Base-by-base conservation (phyloP, 1,140 invertebrate species). In the Polyergus mexicanus region DNA sequence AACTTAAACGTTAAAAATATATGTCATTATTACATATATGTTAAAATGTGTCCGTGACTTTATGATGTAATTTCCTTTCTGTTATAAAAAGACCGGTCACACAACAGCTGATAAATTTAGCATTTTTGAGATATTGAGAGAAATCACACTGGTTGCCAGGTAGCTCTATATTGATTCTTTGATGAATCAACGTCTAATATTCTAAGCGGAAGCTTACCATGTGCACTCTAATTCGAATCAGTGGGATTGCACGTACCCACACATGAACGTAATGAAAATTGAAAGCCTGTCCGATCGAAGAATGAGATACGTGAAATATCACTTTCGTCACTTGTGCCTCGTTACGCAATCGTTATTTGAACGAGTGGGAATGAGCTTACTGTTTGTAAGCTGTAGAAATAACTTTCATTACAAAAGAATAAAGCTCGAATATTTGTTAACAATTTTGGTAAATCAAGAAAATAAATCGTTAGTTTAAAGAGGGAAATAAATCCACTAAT, bases 101-200 rank as follows among this genome's bases (percentile, higher is more conserved):
- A 32, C 5, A 56, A 10, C 22, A 47, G 38, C 25, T 47, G 7
- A 25, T 41, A 25, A 28, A 32, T 38, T 38, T 68, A 41, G 25
- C 10, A 74, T 80, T 88, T 51, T 87, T 3, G 22, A 58, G 22
- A 72, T 44, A n/a, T 58, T 28, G 84, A 58, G 51, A 35, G 58
- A n/a, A 54, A 63, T 5, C 16, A 28, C 5, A 11, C 19, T 35
- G 75, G 76, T 89, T 89, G 85, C 85, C 86, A 88, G 58, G 85
- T 65, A 76, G n/a, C 78, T 86, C 66, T 72, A 80, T 93, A 93
- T 93, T 93, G 92, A 93, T 93, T 86, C 81, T 87, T 84, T 58
- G 35, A 86, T 89, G 80, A 88, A 88, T 93, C 86, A 78, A 89
- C 63, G 41, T 77, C 85, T 71, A 71, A 28, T 72, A 47, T 32